A percentile compares a stretch with the other conserved stretches of the same genome.
These are phyloP conservation scores for Tolypeutes matacus DNA, from an alignment of 2,797 vertebrate genomes.

Conservation along the genomic window DNA sequence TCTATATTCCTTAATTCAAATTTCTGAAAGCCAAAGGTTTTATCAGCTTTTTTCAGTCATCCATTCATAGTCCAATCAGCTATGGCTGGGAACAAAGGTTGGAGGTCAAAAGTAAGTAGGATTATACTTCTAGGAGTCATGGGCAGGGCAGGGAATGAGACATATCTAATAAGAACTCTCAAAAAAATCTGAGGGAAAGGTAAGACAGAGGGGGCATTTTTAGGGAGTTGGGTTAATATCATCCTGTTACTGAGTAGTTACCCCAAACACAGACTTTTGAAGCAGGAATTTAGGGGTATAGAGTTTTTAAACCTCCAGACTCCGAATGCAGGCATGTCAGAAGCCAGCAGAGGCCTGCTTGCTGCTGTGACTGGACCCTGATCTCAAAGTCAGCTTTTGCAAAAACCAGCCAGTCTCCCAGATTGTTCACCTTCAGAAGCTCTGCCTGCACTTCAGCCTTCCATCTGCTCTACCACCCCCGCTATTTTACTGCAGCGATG, in stretches of 20 bases:
- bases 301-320: neutral
- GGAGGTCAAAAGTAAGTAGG: neutral
- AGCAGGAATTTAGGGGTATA: neutral
- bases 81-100: neutral
- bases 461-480: neutral
- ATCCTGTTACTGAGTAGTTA: neutral
- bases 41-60: neutral
- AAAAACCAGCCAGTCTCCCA: neutral
- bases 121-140: neutral
- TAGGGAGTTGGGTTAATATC: neutral
- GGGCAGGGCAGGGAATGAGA: neutral
- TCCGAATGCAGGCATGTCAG: neutral
- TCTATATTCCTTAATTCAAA: neutral
- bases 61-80: too few species aligned
- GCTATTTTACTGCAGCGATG: neutral
- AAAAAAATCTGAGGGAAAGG: neutral
- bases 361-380: neutral
- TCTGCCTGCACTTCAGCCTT: neutral
- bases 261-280: too few species aligned
- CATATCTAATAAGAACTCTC: neutral
- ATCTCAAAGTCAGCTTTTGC: neutral
- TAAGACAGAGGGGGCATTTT: neutral
- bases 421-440: neutral
- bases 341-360: neutral
- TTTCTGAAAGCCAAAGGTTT: neutral